Evolutionary conservation across 2,113 vertebrate genomes (phyloP).

Genomic region (Octodon degus): DNA sequence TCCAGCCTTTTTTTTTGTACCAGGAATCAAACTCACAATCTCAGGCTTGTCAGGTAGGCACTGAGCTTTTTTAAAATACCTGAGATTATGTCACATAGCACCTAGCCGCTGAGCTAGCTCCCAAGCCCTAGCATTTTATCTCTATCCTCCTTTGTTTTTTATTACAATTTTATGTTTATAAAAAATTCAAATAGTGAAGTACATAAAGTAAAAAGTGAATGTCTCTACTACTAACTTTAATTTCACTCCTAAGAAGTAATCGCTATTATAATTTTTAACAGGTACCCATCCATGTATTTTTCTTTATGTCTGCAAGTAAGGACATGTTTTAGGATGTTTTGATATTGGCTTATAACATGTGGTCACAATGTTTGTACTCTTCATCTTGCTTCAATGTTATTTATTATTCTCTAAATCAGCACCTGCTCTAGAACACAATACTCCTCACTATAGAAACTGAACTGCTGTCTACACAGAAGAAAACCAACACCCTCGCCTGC

Average conservation of each 20-base stretch:
- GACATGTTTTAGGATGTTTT: not conserved
- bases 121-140: not conserved
- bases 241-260: not conserved
- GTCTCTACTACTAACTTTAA: not conserved
- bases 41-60: too few species aligned
- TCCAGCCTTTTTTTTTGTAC: not conserved
- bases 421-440: not conserved
- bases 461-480: not conserved
- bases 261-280: not conserved
- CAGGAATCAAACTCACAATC: too few species aligned
- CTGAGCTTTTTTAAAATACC: conserved; percentile 12
- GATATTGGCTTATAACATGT: not conserved
- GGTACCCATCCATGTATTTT: conserved; percentile 7
- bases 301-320: not conserved
- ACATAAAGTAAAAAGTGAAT: not conserved
- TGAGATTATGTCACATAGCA: not conserved
- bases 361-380: not conserved
- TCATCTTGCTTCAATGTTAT: not conserved
- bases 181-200: conserved; percentile 41
- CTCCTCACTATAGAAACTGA: not conserved
- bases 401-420: not conserved
- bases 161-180: not conserved
- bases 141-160: not conserved
- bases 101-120: too few species aligned
- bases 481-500: not conserved